Base-by-base conservation (phyloP, 92 coral and sea anemone species). In the Heliopora coerulea region DNA sequence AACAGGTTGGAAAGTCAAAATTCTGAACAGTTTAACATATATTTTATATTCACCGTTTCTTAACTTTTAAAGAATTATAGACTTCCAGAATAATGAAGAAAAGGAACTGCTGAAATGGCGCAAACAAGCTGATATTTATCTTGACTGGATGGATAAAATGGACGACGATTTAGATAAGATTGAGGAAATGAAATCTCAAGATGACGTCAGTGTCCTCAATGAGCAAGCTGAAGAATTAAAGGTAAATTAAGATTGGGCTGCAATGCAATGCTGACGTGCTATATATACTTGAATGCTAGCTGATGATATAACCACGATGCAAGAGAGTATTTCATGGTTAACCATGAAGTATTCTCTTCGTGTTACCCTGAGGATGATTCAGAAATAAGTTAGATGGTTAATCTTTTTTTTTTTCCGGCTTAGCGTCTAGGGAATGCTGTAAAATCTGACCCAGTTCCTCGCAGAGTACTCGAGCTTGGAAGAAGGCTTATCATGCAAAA, bases 381-480 rank as follows among this genome's bases (percentile, higher is more conserved):
- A n/a, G 0, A 15, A 18, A 14, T 20, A 37, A 3, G 26, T 41
- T 65, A 4, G 26, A 65, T 21, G 1, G 19, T 54, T 40, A 46
- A n/a, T n/a, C 41, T 44, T 0, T 8, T 68, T 25, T 54, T 31
- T 70, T 17, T 14, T 23, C 30, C 12, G 7, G 12, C 3, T 56
- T 28, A 56, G 61, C 61, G 33, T 4, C 1, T 56, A 0, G 74
- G 74, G 56, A 44, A 65, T n/a, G 73, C 61, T 33, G 35, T 63
- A 3, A 65, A 76, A 49, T 39, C 81, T 0, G 49, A 76, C 54
- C 54, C 81, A 49, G 72, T 61, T 52, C 41, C 72, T 15, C 48
- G 33, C 12, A 23, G 35, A 30, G 34, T 26, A 2, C 27, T 70
- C 17, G 77, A 70, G 52, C 18, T 70, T 35, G 77, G 77, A 33